These are phyloP conservation scores for Recurvirostra avosetta DNA, from an alignment of 2,113 vertebrate genomes.

Conservation along the genomic window DNA sequence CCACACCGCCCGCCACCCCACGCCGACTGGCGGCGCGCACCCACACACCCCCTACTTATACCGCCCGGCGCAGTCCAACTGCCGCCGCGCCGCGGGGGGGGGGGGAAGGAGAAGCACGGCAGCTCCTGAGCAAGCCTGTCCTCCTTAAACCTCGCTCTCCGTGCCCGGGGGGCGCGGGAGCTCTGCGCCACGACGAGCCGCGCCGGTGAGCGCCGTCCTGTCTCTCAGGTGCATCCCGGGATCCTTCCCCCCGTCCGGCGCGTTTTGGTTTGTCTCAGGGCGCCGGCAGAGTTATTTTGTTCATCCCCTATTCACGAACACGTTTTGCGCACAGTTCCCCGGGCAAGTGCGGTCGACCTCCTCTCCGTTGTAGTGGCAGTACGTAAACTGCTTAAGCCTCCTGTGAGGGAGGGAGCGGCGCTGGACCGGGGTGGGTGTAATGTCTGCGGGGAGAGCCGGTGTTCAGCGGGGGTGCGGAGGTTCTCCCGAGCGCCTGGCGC, in stretches of 20 bases:
- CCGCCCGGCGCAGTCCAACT: not conserved
- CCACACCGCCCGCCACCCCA: not conserved
- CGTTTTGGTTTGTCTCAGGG: conserved; percentile 10
- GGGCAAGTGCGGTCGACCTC: rapidly evolving
- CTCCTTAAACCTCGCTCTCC: not conserved
- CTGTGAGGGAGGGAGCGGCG: not conserved
- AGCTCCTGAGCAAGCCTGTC: not conserved
- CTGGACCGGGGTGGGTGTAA: not conserved
- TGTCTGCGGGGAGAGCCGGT: not conserved
- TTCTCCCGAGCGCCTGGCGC: too few species aligned
- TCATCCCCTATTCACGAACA: not conserved
- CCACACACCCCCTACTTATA: not conserved
- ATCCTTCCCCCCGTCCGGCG: not conserved
- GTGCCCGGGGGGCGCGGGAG: rapidly evolving
- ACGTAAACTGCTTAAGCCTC: not conserved
- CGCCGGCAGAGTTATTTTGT: not conserved
- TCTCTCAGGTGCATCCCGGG: not conserved
- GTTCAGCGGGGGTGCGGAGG: not conserved
- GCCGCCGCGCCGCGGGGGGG: not conserved
- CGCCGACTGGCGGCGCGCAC: not conserved
- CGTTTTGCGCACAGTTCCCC: not conserved
- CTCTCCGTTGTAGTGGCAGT: not conserved
- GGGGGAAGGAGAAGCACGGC: not conserved
- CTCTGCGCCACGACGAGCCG: rapidly evolving
- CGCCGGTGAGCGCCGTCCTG: rapidly evolving